Evolutionary conservation across 2,113 vertebrate species (phyloP), one percentile per base, ranked within the genome.

Genomic region (Odocoileus virginianus): DNA sequence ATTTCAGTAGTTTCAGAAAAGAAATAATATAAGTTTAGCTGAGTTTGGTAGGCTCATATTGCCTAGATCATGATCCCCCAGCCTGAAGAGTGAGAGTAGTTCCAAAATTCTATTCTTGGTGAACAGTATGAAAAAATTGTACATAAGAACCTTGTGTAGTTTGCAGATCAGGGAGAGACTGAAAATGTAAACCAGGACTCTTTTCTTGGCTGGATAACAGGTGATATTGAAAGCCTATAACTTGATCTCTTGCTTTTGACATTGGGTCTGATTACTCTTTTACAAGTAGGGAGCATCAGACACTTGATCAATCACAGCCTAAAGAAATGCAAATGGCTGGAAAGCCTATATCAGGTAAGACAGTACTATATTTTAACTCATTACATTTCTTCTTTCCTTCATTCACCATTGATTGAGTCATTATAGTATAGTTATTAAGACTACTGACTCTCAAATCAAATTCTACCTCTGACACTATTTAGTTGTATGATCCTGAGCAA

Each of bases 241-340:
- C 52, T 83, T 85, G 76, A 36, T 57, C 25, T 74, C 45, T 92
- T 94, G 25, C 60, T 95, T 89, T 87, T 96, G 47, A 79, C 19
- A 47, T 74, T 97, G 58, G 14, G 15, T 74, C 74, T 96, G 21
- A 52, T 94, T 93, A 87, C 90, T 89, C 23, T 82, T 95, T 95
- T 89, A 64, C 36, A 92, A 91, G 54, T 85, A 52, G 28, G n/a
- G 25, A 36, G 13, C 43, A 60, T 3, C 21, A 61, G 21, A 23
- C 13, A 28, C 28, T 89, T 71, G 36, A 71, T 94, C 28, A 79
- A 27, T 71, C 19, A n/a, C 4, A 79, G 36, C 74, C 30, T 97
- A 93, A 87, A 91, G 30, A 58, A 84, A 6, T 40, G 30, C 36
- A 71, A 21, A 79, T 91, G 52, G 28, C 50, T 91, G 30, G n/a